Evolutionary conservation across 2,888 invertebrate species (phyloP), one percentile per base, ranked within the genome.

Genomic region (Brenthis hecate): DNA sequence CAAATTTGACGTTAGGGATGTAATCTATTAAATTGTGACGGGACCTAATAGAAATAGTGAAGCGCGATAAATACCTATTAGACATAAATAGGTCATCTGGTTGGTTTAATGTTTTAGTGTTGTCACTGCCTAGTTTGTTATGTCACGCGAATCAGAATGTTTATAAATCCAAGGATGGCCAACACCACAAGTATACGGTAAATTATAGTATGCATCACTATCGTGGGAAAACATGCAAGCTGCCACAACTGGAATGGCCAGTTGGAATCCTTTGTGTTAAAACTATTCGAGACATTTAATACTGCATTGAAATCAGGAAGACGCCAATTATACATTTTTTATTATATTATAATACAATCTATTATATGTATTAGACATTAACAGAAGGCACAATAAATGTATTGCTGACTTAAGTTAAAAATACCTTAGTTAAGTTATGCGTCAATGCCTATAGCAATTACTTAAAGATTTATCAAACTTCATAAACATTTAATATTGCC

Each of bases 221-320:
- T 68, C 72, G 72, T 72, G 72, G 68, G 72, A 72, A 72, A 68
- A 68, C 65, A 36, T 63, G 65, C 70, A 51, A 56, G 65, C 61
- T 64, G 54, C 68, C 32, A 54, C 62, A 70, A 65, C 67, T 66
- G 68, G 72, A 54, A 68, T 55, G 51, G 66, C 66, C 67, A 54
- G 68, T 62, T 65, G 53, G 63, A 70, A 66, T 63, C 70, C 66
- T 66, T 66, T 70, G 68, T 72, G 57, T 32, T 67, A 65, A 53
- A 68, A 67, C 65, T 65, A 72, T 72, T 72, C 62, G 56, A 66
- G 55, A 60, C 47, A 58, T 71, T 56, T 56, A 19, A 56, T 50
- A 56, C 32, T 23, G 55, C 56, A 66, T 55, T 50, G 54, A 56
- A 56, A 62, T 48, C 56, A 50, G 60, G 60, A 60, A 50, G 32